Evolutionary conservation across 2,797 vertebrate species (phyloP).

Genomic region (Darevskia nairensis): DNA sequence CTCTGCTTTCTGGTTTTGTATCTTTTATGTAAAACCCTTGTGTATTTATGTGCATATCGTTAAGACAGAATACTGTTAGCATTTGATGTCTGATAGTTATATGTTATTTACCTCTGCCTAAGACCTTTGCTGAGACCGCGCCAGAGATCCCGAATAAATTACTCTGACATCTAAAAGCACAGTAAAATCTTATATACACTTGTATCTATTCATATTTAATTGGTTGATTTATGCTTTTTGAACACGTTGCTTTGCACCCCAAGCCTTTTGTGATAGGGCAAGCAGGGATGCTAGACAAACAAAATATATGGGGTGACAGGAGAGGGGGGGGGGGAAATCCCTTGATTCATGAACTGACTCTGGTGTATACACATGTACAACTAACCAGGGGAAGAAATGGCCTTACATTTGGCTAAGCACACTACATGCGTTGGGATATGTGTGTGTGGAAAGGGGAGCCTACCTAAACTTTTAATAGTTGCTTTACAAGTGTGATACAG

Average conservation of each 20-base stretch:
- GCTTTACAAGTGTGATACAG: slow-evolving; percentile 65
- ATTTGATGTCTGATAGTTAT: no score
- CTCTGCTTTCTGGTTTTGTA: no score
- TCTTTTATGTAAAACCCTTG: no score
- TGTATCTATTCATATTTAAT: neutral
- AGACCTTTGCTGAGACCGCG: no score
- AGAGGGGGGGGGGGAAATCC: neutral
- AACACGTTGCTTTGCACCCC: neutral
- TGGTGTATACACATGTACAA: neutral
- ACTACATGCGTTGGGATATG: slow-evolving; percentile 47
- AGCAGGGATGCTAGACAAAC: neutral
- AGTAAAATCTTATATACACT: neutral
- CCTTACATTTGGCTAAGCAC: slow-evolving; percentile 44
- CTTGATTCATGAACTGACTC: slow-evolving; percentile 2
- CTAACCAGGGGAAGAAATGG: slow-evolving; percentile 45
- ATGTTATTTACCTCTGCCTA: no score
- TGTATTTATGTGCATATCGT: no score
- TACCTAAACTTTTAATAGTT: slow-evolving; percentile 59
- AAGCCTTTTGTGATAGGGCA: neutral
- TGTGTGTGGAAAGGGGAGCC: slow-evolving; percentile 56
- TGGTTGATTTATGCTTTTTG: neutral
- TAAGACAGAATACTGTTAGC: no score
- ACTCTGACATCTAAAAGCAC: no score
- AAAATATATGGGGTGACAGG: neutral
- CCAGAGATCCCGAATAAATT: no score